phyloP scores from a whole-genome alignment of 2,113 vertebrate genomes.

The Guaruba guarouba region DNA sequence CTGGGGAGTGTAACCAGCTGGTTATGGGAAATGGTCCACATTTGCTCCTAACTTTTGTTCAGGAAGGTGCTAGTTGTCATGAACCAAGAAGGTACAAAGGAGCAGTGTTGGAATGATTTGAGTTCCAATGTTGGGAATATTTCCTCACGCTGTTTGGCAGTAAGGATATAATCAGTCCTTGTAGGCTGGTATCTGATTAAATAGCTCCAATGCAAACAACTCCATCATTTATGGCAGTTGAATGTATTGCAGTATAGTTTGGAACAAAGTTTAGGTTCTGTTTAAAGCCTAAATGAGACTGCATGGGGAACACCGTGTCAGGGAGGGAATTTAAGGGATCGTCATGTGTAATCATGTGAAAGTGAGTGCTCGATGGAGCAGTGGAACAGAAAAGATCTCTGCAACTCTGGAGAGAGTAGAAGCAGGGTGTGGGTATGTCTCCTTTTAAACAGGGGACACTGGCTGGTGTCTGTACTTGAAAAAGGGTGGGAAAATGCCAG shows the following conservation, averaged over 20 bases:
- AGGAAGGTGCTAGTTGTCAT: background rate
- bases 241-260: background rate
- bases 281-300: background rate
- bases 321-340: background rate
- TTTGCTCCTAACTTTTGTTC: background rate
- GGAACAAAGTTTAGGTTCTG: background rate
- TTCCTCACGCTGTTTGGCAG: background rate
- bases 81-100: background rate
- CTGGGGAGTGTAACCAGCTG: background rate
- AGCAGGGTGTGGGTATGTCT: background rate
- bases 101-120: background rate
- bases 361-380: rapidly evolving
- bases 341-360: rapidly evolving
- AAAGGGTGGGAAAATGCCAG: background rate
- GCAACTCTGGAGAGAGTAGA: background rate
- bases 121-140: background rate
- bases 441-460: background rate
- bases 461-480: background rate
- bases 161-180: background rate
- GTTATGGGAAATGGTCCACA: background rate
- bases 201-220: background rate
- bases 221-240: background rate
- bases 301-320: background rate
- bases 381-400: background rate
- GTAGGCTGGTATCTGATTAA: background rate